Evolutionary conservation across 2,113 vertebrate genomes (phyloP), one percentile per base, ranked within the genome.

Genomic region (Amblyopsis rosae): DNA sequence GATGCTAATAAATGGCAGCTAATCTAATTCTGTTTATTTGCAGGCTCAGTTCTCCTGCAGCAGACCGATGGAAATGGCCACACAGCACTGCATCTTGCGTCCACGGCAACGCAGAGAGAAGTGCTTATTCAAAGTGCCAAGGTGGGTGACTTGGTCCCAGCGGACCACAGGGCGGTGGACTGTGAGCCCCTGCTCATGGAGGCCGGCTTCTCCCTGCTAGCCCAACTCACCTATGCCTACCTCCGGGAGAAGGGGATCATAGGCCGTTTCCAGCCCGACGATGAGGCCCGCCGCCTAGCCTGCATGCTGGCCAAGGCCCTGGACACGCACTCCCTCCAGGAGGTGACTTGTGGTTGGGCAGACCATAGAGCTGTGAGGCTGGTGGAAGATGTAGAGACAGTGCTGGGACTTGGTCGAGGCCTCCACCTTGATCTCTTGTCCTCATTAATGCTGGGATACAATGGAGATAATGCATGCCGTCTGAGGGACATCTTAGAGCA

Each of bases 1-100:
- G 35, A 41, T 41, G 35, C 35, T 8, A 41, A 8, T 41, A 41
- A 41, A 41, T 41, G 35, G 5, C 15, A 16, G 15, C 15, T 4
- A 19, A 47, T 73, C 32, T 80, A 57, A 76, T 69, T 8, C 9
- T n/a, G 3, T 73, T 2, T 8, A 1, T 10, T 19, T 78, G 35
- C 87, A 99, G 98, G 98, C 73, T 92, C 95, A 12, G 59, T 79
- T 61, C 93, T 98, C 76, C 88, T 98, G 49, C 90, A 91, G 76
- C 93, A 94, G 69, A 92, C 80, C 11, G 92, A 95, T 73, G 62
- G 63, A 57, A 5, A 70, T 0, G 93, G 93, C 8, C 89, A 79
- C 19, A 73, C 91, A 3, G 90, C 94, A 1, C 87, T 98, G 87
- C 95, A 98, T 86, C 88, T 93, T 74, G 77, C 95, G 33, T 62